Percentiles rank a stretch among this genome's conserved stretches.
phyloP scores from a whole-genome alignment of 2,797 vertebrate genomes.

The Intellagama lesueurii region DNA sequence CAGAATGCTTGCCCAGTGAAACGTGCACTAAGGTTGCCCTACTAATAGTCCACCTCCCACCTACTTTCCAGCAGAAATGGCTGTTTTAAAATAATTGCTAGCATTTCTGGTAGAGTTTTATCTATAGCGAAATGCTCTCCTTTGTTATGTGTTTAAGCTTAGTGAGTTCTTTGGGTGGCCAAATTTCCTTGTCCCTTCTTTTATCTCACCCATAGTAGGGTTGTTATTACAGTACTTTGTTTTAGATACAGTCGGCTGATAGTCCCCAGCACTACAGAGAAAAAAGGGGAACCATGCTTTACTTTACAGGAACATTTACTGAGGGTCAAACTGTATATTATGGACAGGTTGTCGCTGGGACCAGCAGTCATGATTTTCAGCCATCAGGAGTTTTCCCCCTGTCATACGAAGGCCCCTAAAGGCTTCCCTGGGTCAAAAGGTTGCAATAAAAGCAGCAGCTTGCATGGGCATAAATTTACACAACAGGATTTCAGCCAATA shows the following conservation, averaged over 20 bases:
- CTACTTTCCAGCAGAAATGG: slow-evolving; percentile 9
- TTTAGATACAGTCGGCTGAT: neutral
- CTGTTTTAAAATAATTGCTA: slow-evolving; percentile 7
- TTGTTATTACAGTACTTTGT: slow-evolving; percentile 1
- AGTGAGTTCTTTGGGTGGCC: neutral
- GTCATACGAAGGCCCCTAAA: too few relatives aligned
- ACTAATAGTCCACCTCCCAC: neutral
- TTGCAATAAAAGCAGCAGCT: too few relatives aligned
- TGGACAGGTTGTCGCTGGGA: too few relatives aligned
- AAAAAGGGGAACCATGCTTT: neutral
- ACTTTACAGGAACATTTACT: neutral
- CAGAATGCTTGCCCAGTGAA: slow-evolving; percentile 8
- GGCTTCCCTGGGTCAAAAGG: too few relatives aligned
- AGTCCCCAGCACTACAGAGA: neutral
- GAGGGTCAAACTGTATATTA: too few relatives aligned
- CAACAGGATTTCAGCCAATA: too few relatives aligned
- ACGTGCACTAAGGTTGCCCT: neutral
- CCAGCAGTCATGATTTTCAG: too few relatives aligned
- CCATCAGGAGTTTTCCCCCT: too few relatives aligned
- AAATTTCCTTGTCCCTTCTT: neutral
- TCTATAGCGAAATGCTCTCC: neutral
- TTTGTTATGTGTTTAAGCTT: slow-evolving; percentile 10
- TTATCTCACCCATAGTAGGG: slow-evolving; percentile 16
- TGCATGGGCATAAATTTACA: too few relatives aligned
- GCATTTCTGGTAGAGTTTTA: slow-evolving; percentile 28